Base-by-base conservation (phyloP, 2,888 invertebrate genomes). In the Selenia dentaria region DNA sequence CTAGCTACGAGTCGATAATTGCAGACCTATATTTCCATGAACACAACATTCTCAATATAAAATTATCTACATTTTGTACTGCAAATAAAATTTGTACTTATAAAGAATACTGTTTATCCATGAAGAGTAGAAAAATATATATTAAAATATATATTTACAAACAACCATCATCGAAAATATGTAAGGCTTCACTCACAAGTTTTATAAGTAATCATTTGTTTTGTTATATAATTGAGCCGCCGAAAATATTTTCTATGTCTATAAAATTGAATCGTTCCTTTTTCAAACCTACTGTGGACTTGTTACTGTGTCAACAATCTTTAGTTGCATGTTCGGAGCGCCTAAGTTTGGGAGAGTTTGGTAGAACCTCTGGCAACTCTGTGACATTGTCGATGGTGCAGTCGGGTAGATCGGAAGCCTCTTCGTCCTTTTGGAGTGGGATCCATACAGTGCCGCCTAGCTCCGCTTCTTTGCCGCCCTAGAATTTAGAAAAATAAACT, bases 401-500 rank as follows among this genome's bases (percentile, higher is more conserved):
- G 76, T 94, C 93, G 0, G 95, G 95, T 50, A 92, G 83, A 46
- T 87, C 85, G 0, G 90, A 89, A 18, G 83, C 70, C 61, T 84
- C 83, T 59, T 89, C 87, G 46, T 91, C 89, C 37, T 86, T 85
- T 42, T 85, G 84, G 28, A 94, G 79, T 16, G 96, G 95, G 59
- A 96, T 92, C 96, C 96, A 96, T 11, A 97, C 94, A 0, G 96
- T 96, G 20, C 94, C 95, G 8, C 94, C 95, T 48, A 96, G 77
- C 59, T 94, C 93, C 20, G 96, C 96, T 75, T 94, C 91, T 64
- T 93, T 93, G 16, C 95, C 96, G 51, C 96, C 97, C 93, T 93
- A 69, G 33, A 28, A 24, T 12, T 10, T 9, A 18, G 18, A 25
- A 4, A 25, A 5, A 33, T 8, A 4, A 6, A 6, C 2, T 22